Evolutionary conservation across 2,797 vertebrate species (phyloP), one percentile per base, ranked within the genome.

Genomic region (Chanos chanos): DNA sequence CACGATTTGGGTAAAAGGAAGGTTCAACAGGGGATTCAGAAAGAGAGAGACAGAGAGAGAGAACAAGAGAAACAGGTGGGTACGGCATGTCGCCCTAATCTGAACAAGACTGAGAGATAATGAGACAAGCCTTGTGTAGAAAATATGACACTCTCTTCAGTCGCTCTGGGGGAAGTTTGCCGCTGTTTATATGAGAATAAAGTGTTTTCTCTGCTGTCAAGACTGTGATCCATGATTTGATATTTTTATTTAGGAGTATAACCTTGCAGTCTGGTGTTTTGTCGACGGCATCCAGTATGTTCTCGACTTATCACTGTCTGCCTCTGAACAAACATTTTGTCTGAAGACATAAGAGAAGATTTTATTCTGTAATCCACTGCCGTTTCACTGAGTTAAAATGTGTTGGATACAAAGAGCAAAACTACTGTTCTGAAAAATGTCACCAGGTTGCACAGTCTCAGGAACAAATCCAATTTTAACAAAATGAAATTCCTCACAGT

Each of bases 81-180:
- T 31, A 39, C 50, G 39, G 40, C 47, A 24, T 50, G 61, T 49
- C 16, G 5, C 41, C 16, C 33, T 70, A 60, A 70, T 70, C 68
- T 64, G 22, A 60, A 70, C 67, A 70, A n/a, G 43, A 36, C 61
- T 37, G 9, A 6, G 15, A 9, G 55, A 70, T 61, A 70, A 70
- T 55, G 36, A 64, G 56, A 64, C 56, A 61, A 47, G 28, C 31
- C 21, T 25, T 57, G 19, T 18, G 52, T 31, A 15, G 30, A 53
- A 66, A 51, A 41, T 40, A 25, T 40, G 31, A 31, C 40, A 27
- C n/a, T 30, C 44, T 15, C 34, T 48, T 40, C 57, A 49, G 56
- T 57, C 28, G 18, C 52, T 45, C 52, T 10, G 36, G 53, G 45
- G 62, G 34, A 41, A n/a, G 56, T 41, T 27, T 13, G 48, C 47